Conservation (phyloP, 2,113 vertebrate species). For the Cercopithecus mona region DNA sequence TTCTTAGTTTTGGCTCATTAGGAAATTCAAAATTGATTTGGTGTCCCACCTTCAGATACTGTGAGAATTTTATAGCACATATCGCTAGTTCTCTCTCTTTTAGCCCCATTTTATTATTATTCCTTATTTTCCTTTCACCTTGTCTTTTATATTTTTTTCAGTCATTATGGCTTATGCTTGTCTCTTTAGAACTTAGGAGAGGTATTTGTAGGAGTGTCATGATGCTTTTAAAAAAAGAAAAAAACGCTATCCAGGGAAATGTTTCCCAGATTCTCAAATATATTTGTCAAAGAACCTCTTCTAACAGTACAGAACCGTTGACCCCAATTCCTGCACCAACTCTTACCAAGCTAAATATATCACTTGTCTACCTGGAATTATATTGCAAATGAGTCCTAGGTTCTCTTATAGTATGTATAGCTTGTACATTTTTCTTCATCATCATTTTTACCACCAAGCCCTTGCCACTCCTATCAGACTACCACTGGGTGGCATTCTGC, state of each 20-base stretch:
- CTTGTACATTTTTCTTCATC: neutral
- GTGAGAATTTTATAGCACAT: neutral
- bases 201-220: neutral
- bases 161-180: neutral
- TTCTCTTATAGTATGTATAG: neutral
- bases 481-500: too few relatives aligned
- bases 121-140: neutral
- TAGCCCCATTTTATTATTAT: neutral
- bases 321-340: neutral
- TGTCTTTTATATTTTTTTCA: neutral
- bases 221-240: neutral
- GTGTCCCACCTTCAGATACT: neutral
- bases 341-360: neutral
- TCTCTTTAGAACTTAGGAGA: neutral
- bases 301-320: neutral
- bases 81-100: neutral
- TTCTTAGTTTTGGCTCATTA: neutral
- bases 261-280: neutral
- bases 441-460: neutral
- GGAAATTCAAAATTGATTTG: neutral
- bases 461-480: neutral
- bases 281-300: neutral
- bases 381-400: neutral
- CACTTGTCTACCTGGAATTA: neutral
- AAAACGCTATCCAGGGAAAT: neutral